These are phyloP conservation scores for Hydrotaea cyrtoneurina DNA, from an alignment of 2,888 invertebrate species.

Conservation along the genomic window DNA sequence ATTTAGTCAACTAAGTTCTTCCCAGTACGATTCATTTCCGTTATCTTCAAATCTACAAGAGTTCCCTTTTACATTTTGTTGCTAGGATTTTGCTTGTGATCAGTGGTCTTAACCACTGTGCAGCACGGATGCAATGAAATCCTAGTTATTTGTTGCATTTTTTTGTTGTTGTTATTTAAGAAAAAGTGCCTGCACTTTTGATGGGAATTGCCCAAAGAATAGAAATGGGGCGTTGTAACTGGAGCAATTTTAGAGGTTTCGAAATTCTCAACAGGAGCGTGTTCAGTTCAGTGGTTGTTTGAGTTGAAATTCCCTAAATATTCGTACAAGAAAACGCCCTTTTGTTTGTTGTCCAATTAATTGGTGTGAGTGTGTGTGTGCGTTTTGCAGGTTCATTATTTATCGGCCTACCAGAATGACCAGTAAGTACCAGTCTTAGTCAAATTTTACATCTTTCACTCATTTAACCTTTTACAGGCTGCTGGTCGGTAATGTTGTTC, in stretches of 20 bases:
- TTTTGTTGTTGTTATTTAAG: constrained; percentile 22
- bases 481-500: not conserved
- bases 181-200: constrained; percentile 13
- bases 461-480: constrained; percentile 27
- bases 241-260: constrained; percentile 60
- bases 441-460: constrained; percentile 44
- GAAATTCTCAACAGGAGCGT: constrained; percentile 53
- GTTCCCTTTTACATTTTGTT: too few relatives aligned
- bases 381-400: constrained; percentile 60
- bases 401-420: constrained; percentile 37
- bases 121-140: constrained; percentile 14
- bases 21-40: too few relatives aligned
- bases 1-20: too few relatives aligned
- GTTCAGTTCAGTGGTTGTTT: constrained; percentile 1
- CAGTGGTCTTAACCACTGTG: not conserved
- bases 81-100: too few relatives aligned
- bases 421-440: constrained; percentile 31
- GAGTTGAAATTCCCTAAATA: constrained; percentile 22
- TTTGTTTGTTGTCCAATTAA: constrained; percentile 66
- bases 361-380: constrained; percentile 29
- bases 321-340: constrained; percentile 57
- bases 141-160: constrained; percentile 14
- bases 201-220: constrained; percentile 35
- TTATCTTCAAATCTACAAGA: too few relatives aligned
- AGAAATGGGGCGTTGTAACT: constrained; percentile 64